Evolutionary conservation across 2,113 vertebrate species (phyloP), one percentile per base, ranked within the genome.

Genomic region (Oreochromis tanganicae): DNA sequence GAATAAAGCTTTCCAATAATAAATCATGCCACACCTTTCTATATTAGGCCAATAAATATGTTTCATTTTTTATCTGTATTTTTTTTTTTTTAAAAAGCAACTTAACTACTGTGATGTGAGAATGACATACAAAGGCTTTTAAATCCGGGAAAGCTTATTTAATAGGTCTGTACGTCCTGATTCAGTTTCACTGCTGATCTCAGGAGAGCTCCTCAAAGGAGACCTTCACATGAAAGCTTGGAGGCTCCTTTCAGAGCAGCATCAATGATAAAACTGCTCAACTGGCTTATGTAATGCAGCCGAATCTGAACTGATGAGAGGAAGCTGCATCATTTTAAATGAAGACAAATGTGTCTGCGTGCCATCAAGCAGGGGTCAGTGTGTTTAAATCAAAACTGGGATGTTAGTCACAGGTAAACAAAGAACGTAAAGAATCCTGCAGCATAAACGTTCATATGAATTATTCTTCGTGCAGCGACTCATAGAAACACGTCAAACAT

Each of bases 181-280:
- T 80, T 84, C 55, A 79, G 52, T 80, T 79, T 50, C 78, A 34
- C 12, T 7, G 3, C 21, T 81, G 83, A 87, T 7, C 59, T 36
- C 32, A 63, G 32, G 59, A 63, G 59, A 63, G 59, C 59, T 36
- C 4, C 59, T 63, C 5, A 63, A 36, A n/a, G 61, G 48, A 83
- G 86, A 90, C 61, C 78, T 82, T 90, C 82, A 88, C 41, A 68
- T 29, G 52, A 57, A 21, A 88, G 82, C 80, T 75, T 61, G 46
- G 59, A 89, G 59, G 68, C 54, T 55, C 56, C 57, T 86, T 85
- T n/a, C 29, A 73, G 24, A 32, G n/a, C 4, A n/a, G 50, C 68
- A 13, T 82, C 79, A 14, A 34, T 81, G 88, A 83, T 6, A 73
- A 88, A 88, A 88, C 50, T 63, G 91, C 82, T 89, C 41, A 87